A percentile compares a stretch with the other conserved stretches of the same genome.
Conservation (phyloP, 1,140 invertebrate species). For the Chironomus tepperi region DNA sequence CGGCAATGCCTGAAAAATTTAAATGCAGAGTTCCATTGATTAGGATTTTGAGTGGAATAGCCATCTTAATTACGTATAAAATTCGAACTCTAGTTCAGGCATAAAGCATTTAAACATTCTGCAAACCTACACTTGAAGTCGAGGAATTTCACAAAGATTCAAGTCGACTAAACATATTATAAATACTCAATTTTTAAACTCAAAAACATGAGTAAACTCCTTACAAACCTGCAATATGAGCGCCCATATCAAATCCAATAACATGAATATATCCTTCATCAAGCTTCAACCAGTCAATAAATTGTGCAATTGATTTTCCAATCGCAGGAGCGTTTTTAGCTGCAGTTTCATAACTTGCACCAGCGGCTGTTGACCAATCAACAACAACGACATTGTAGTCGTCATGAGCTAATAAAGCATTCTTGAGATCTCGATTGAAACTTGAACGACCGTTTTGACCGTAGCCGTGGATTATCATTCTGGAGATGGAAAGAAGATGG, state of each 20-base stretch:
- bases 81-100: no score
- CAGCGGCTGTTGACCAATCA: neutral
- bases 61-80: no score
- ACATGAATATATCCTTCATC: neutral
- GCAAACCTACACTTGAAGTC: no score
- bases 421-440: neutral
- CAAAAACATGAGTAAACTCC: neutral
- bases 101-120: no score
- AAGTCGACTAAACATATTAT: no score
- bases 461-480: neutral
- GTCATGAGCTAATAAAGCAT: neutral
- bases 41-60: no score
- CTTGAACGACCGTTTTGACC: slow-evolving; percentile 26
- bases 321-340: neutral
- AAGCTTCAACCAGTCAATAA: neutral
- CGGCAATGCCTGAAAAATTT: neutral
- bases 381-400: neutral
- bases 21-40: neutral
- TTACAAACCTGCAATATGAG: neutral
- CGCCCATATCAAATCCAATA: neutral
- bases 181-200: neutral
- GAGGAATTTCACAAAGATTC: no score
- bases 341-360: neutral
- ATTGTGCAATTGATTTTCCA: slow-evolving; percentile 7
- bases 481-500: no score